Evolutionary conservation across 1,140 invertebrate genomes (phyloP), one percentile per base, ranked within the genome.

Genomic region (Apolygus lucorum): DNA sequence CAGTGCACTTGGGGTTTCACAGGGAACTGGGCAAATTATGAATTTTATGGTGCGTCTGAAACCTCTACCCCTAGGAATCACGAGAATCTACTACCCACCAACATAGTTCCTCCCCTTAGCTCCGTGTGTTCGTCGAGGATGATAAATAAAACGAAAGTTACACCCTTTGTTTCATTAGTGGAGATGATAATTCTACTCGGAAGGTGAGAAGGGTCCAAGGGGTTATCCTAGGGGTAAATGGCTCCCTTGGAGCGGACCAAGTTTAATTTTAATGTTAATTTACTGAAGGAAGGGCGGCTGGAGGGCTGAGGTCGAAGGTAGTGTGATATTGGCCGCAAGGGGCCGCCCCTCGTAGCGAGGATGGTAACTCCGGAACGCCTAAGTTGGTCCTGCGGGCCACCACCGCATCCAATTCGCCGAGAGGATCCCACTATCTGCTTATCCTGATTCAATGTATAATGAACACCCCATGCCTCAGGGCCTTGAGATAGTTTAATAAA

Each of bases 181-280:
- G 27, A 27, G 27, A 2, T 25, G 62, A 63, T 63, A 63, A 63
- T 27, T 63, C 22, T 27, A 27, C 4, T 17, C 22, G 26, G 27
- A 17, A 63, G 62, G 62, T 63, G 62, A 22, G 62, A 63, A 63
- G 62, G 62, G 62, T 63, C 62, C 62, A 2, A 25, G 22, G 62
- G 62, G 62, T 63, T 63, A 63, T 63, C 62, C 62, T 27, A 14
- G 62, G 62, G 17, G 62, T 63, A 25, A 63, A 63, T 63, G 62
- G 62, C 62, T 63, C 62, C 62, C 62, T 27, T 2, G 62, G 27
- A 63, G 27, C 62, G 62, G 62, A n/a, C 2, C 62, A 63, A 63
- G 62, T 63, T 22, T 63, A 63, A 63, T 63, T 63, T 63, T 63
- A 63, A 63, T 63, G 62, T 63, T 63, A 63, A 63, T 63, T 63